phyloP scores from a whole-genome alignment of 2,797 vertebrate genomes.

The Microchirus variegatus region DNA sequence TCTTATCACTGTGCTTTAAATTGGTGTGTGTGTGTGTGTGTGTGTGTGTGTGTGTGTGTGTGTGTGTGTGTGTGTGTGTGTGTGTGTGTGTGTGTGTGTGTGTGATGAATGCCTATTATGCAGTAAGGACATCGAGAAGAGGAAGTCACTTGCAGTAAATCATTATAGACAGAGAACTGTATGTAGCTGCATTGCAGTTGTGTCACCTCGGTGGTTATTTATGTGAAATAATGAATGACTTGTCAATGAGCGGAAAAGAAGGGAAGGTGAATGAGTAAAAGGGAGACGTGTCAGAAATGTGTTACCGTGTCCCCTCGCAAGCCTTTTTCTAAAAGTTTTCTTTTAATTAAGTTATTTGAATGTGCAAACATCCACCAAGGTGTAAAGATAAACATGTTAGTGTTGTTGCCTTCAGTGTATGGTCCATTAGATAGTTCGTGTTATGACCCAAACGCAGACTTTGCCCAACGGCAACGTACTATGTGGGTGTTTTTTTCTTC shows the following conservation, averaged over 20 bases:
- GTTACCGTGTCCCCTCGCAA: background rate
- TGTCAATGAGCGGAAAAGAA: slow-evolving; percentile 20
- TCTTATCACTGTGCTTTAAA: too few relatives aligned
- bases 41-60: slow-evolving; percentile 6
- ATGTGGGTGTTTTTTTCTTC: too few relatives aligned
- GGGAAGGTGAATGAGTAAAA: slow-evolving; percentile 9
- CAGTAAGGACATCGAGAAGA: slow-evolving; percentile 20
- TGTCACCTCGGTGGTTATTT: slow-evolving; percentile 28
- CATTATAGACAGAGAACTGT: slow-evolving; percentile 8
- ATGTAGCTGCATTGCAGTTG: slow-evolving; percentile 18
- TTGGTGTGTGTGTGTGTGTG: background rate
- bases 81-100: background rate
- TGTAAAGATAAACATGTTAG: too few relatives aligned
- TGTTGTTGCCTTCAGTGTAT: too few relatives aligned
- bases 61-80: background rate
- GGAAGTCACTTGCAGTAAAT: slow-evolving; percentile 52
- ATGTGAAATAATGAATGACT: slow-evolving; percentile 7
- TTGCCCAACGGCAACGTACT: too few relatives aligned
- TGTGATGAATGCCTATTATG: slow-evolving; percentile 25
- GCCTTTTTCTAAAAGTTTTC: too few relatives aligned
- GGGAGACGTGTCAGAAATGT: background rate
- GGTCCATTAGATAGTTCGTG: too few relatives aligned
- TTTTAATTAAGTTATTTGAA: too few relatives aligned
- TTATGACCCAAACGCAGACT: too few relatives aligned
- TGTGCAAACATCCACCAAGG: too few relatives aligned